Percentiles rank a stretch among this genome's conserved stretches.
Conservation (phyloP, 2,113 vertebrate species). For the Cryptomyrus ogoouensis region DNA sequence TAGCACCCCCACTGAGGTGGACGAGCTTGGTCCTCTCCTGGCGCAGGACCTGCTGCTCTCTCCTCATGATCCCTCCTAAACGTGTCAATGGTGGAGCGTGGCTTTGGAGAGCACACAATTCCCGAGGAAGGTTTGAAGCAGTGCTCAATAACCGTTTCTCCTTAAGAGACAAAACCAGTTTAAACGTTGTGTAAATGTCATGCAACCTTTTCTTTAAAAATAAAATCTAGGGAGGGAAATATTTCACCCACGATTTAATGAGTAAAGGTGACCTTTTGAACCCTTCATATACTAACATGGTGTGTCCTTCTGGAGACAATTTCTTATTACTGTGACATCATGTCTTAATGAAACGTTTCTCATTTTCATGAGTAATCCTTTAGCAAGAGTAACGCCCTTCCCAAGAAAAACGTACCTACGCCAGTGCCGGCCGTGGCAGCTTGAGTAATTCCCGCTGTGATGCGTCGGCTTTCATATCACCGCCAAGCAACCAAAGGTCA, state of each 20-base stretch:
- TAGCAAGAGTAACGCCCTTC: not conserved
- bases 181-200: not conserved
- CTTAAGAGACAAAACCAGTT: not conserved
- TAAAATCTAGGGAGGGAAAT: not conserved
- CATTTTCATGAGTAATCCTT: not conserved
- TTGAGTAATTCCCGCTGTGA: conserved; percentile 1
- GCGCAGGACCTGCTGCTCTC: not conserved
- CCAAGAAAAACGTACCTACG: not conserved
- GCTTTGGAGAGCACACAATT: not conserved
- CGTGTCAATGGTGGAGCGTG: not conserved
- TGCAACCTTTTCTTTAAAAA: not conserved
- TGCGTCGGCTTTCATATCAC: not conserved
- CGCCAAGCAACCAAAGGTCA: not conserved
- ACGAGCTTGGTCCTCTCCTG: too few species aligned
- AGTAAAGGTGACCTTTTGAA: not conserved
- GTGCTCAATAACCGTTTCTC: not conserved
- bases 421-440: not conserved
- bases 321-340: not conserved
- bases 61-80: not conserved
- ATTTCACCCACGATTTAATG: not conserved
- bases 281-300: not conserved
- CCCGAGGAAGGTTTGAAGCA: not conserved
- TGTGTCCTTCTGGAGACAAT: not conserved
- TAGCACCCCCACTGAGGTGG: not conserved
- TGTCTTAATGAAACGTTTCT: not conserved